Base-by-base conservation (phyloP, 1,140 invertebrate species). In the Zaprionus gabonicus region DNA sequence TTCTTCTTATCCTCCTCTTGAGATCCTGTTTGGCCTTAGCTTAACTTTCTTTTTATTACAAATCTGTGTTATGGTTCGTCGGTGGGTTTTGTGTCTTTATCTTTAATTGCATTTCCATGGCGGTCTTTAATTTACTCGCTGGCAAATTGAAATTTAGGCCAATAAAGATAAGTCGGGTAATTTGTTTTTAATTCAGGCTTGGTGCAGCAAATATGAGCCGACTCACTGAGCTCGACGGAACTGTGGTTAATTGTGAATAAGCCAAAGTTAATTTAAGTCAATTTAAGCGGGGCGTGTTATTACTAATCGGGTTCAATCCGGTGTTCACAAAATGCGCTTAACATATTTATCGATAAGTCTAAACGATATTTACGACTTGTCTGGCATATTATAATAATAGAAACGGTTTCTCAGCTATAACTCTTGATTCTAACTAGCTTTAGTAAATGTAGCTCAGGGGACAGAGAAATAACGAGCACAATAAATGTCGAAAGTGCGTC, bases 121-220 rank as follows among this genome's bases (percentile, higher is more conserved):
- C 82, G 81, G 82, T 78, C 78, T 76, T 69, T 78, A 81, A 84
- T 84, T 84, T 85, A 85, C 74, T 81, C 53, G 82, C 78, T 85
- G 78, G 74, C 66, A 78, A 84, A 84, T 84, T 84, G 82, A 84
- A 85, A 84, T 81, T 85, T 81, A 64, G 82, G 82, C 74, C 82
- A 84, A 78, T 74, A 81, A 68, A 85, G 82, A 84, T 84, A 84
- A 85, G 78, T 82, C 66, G 12, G 70, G 70, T 78, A 83, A 83
- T 83, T 83, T 83, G 81, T 77, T 65, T 71, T 80, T 76, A 80
- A 59, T 27, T 46, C 57, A 23, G 66, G 27, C 31, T 0, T 31
- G 17, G 17, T 31, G 28, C 28, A 31, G 28, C 10, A 56, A 51
- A 51, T 51, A 23, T 51, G 46, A 56, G 53, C n/a, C 27, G 25